phyloP scores from a whole-genome alignment of 2,113 vertebrate genomes.

The Oplegnathus fasciatus region DNA sequence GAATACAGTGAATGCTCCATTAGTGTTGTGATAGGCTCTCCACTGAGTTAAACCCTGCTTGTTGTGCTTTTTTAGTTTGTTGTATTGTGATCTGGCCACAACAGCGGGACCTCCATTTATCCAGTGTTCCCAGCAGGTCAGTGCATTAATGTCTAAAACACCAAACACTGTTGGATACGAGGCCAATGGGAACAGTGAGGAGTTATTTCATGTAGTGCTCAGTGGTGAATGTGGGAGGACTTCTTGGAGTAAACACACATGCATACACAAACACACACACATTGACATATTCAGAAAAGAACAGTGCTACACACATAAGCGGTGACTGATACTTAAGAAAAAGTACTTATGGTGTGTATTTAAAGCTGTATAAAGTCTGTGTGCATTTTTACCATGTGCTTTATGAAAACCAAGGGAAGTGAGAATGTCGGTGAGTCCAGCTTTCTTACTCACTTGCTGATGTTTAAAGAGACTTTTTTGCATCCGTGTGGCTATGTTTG shows the following conservation, averaged over 20 bases:
- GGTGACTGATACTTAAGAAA: constrained; percentile 13
- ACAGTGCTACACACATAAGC: not conserved
- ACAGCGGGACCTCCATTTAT: constrained; percentile 62
- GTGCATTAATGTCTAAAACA: constrained; percentile 59
- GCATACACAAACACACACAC: constrained; percentile 24
- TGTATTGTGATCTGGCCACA: constrained; percentile 53
- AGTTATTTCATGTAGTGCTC: constrained; percentile 51
- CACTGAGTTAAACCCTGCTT: constrained; percentile 47
- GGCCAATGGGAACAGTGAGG: constrained; percentile 34
- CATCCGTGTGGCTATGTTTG: too few relatives aligned
- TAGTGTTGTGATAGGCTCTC: constrained; percentile 55
- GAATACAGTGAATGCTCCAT: constrained; percentile 62
- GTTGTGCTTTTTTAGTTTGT: constrained; percentile 61
- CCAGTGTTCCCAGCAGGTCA: constrained; percentile 56
- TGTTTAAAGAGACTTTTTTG: not conserved
- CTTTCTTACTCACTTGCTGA: too few relatives aligned
- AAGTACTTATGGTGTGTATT: constrained; percentile 7
- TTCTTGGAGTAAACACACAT: constrained; percentile 32
- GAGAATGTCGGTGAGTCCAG: constrained; percentile 11
- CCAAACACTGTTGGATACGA: constrained; percentile 42
- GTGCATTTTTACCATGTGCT: not conserved
- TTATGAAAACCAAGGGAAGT: not conserved
- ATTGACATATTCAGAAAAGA: constrained; percentile 9
- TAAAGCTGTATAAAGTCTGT: constrained; percentile 14
- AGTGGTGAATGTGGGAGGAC: constrained; percentile 24